phyloP scores from a whole-genome alignment of 2,888 invertebrate species.

The Siphlonurus alternatus region DNA sequence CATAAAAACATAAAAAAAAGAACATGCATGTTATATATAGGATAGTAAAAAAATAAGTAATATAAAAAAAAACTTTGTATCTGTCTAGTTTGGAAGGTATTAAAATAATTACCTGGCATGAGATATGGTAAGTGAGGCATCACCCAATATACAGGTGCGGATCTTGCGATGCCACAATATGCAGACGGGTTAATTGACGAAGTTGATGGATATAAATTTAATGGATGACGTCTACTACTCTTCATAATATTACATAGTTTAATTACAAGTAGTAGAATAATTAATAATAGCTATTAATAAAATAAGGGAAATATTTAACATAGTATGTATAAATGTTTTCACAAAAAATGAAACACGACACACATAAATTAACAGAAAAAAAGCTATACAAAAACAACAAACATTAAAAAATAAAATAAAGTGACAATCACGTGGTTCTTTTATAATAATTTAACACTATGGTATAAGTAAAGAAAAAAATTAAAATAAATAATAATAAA shows the following conservation, averaged over 20 bases:
- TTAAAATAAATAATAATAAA: not conserved
- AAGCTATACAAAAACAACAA: not conserved
- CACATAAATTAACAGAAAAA: not conserved
- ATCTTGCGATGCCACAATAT: not conserved
- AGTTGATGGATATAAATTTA: not conserved
- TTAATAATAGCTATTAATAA: not conserved
- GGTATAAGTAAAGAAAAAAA: not conserved
- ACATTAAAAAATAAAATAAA: not conserved
- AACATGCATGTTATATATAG: not conserved
- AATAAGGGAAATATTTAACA: not conserved
- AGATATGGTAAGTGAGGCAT: not conserved
- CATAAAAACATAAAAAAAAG: too few relatives aligned
- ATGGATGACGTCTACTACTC: constrained; percentile 1
- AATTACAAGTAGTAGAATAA: not conserved
- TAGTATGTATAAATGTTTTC: not conserved
- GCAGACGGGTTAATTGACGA: not conserved
- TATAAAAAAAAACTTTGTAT: not conserved
- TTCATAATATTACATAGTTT: not conserved
- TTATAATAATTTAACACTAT: too few relatives aligned
- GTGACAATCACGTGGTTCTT: not conserved
- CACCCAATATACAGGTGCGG: not conserved
- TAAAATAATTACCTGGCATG: constrained; percentile 2
- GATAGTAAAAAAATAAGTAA: not conserved
- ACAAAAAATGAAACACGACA: not conserved
- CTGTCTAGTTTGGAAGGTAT: not conserved